phyloP scores from a whole-genome alignment of 2,113 vertebrate species.

The Lepus timidus region DNA sequence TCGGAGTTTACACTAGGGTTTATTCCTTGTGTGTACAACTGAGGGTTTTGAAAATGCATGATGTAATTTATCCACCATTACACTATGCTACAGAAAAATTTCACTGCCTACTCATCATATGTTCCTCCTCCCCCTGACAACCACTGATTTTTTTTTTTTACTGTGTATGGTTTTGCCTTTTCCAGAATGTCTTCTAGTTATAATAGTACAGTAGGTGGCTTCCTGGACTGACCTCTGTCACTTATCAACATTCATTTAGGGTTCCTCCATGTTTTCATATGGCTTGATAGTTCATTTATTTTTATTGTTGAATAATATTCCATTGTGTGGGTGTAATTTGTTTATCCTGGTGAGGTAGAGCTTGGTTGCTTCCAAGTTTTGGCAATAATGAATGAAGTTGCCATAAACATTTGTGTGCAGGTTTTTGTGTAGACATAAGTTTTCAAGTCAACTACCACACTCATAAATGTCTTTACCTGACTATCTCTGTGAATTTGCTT shows the following conservation, averaged over 20 bases:
- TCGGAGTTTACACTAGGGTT: background rate
- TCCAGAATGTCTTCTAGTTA: background rate
- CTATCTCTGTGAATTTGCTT: background rate
- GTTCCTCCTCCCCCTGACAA: background rate
- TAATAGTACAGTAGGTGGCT: background rate
- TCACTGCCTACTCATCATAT: background rate
- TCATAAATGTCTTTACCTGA: background rate
- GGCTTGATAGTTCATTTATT: background rate
- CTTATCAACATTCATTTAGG: slow-evolving; percentile 8
- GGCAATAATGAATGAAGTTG: background rate
- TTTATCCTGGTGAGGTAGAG: background rate
- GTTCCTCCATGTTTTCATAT: background rate
- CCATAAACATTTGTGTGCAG: background rate
- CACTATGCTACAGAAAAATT: background rate
- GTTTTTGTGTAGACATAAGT: background rate
- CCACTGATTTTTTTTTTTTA: background rate
- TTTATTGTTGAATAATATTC: background rate
- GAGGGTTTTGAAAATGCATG: background rate
- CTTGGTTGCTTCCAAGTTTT: background rate
- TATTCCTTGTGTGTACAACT: background rate
- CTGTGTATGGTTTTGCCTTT: background rate
- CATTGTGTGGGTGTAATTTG: background rate
- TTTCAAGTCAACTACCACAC: background rate
- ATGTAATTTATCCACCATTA: background rate
- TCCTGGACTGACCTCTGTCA: background rate